phyloP scores from a whole-genome alignment of 2,113 vertebrate species.

The Eptatretus burgeri region DNA sequence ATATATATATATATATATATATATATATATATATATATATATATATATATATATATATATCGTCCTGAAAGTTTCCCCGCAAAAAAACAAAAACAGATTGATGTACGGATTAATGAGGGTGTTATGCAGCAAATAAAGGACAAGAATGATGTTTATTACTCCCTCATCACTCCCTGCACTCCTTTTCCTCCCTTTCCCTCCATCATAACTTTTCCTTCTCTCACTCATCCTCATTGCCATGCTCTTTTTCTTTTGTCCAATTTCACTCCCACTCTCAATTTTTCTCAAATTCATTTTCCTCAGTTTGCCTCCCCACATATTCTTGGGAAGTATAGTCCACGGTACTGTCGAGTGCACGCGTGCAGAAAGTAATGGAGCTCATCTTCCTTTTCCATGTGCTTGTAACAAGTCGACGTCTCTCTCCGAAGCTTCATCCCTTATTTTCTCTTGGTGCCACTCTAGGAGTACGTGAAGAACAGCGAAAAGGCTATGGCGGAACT shows the following conservation, averaged over 20 bases:
- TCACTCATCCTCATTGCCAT: too few species aligned
- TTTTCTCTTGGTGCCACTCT: neutral
- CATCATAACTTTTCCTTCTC: too few species aligned
- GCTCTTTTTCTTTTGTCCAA: too few species aligned
- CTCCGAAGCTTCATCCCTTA: neutral
- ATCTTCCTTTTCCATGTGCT: neutral
- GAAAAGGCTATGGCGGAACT: neutral
- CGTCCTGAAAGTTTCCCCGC: neutral
- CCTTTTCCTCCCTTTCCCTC: too few species aligned
- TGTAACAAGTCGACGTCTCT: neutral
- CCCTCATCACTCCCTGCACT: too few species aligned
- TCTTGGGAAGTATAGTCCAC: neutral
- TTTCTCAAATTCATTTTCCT: neutral
- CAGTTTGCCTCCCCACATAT: neutral
- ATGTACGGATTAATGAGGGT: too few species aligned
- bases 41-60: too few species aligned
- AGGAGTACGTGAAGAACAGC: slow-evolving; percentile 5
- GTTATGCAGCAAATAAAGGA: too few species aligned
- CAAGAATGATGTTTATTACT: too few species aligned
- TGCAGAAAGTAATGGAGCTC: neutral
- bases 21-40: neutral
- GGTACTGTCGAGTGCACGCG: neutral
- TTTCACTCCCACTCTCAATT: neutral
- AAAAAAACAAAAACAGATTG: neutral
- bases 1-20: neutral